Percentiles rank a stretch among this genome's conserved stretches.
Evolutionary conservation across 2,888 invertebrate species (phyloP).

Genomic region (Darwinula stevensoni): DNA sequence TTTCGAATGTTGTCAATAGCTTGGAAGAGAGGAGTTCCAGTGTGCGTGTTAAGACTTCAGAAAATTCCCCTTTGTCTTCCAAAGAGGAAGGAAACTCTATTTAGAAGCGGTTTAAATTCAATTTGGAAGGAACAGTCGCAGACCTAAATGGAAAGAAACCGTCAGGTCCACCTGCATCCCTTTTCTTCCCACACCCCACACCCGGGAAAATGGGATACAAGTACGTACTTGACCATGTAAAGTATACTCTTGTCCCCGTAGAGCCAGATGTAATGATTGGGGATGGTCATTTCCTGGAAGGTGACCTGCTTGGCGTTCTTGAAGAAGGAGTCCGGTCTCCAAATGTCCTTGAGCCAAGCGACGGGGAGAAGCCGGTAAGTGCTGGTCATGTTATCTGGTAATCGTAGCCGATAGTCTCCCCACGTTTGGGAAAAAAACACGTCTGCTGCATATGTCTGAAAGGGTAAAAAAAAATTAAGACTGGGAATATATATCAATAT

Average conservation of each 20-base stretch:
- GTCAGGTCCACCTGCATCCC: too few relatives aligned
- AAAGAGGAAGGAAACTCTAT: too few relatives aligned
- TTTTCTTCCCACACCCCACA: too few relatives aligned
- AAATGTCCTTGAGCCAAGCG: constrained; percentile 34
- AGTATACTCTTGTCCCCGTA: constrained; percentile 57
- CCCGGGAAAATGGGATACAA: too few relatives aligned
- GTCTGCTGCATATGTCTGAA: constrained; percentile 52
- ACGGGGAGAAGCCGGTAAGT: constrained; percentile 34
- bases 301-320: constrained; percentile 78
- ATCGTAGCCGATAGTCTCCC: constrained; percentile 55
- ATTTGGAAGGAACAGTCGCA: too few relatives aligned
- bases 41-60: too few relatives aligned
- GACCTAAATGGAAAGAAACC: too few relatives aligned
- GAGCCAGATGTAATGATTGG: constrained; percentile 73
- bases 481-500: neutral
- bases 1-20: too few relatives aligned
- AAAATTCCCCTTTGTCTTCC: too few relatives aligned
- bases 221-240: constrained; percentile 53
- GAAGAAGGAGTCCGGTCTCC: constrained; percentile 78
- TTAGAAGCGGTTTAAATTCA: too few relatives aligned
- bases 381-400: constrained; percentile 73
- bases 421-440: constrained; percentile 80
- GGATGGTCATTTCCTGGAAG: constrained; percentile 79
- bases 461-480: constrained; percentile 4
- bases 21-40: too few relatives aligned